Evolutionary conservation across 2,113 vertebrate species (phyloP).

Genomic region (Cichladusa arquata): DNA sequence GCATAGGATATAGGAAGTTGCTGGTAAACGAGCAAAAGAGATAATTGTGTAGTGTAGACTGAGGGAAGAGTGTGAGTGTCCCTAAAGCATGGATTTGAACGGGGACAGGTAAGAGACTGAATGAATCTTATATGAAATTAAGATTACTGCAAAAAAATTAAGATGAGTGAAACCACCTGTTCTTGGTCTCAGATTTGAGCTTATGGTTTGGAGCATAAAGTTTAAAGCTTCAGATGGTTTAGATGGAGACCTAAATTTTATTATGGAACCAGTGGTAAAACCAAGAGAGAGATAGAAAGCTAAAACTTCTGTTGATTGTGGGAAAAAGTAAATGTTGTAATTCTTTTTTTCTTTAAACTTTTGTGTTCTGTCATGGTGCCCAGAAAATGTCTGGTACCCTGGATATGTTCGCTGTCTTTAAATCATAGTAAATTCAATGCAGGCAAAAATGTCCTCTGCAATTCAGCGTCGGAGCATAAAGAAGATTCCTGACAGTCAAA

Average conservation of each 20-base stretch:
- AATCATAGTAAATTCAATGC: background rate
- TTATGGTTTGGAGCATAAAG: background rate
- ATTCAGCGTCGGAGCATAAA: background rate
- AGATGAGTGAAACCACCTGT: fast-evolving
- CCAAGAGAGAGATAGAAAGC: background rate
- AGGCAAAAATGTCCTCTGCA: background rate
- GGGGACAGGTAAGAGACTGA: background rate
- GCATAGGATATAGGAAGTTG: background rate
- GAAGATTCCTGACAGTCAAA: background rate
- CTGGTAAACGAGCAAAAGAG: background rate
- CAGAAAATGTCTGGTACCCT: background rate
- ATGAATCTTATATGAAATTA: background rate
- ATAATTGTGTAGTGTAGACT: background rate
- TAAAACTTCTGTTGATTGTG: background rate
- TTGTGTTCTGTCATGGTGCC: background rate
- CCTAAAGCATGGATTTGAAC: background rate
- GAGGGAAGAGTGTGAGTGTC: background rate
- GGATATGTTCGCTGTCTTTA: background rate
- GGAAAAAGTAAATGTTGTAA: background rate
- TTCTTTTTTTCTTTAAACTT: background rate
- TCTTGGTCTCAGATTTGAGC: background rate
- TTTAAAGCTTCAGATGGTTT: background rate
- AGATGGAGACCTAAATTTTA: background rate
- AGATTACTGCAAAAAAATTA: background rate
- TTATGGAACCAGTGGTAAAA: background rate